phyloP scores from a whole-genome alignment of 2,113 vertebrate genomes.

The Indri indri region DNA sequence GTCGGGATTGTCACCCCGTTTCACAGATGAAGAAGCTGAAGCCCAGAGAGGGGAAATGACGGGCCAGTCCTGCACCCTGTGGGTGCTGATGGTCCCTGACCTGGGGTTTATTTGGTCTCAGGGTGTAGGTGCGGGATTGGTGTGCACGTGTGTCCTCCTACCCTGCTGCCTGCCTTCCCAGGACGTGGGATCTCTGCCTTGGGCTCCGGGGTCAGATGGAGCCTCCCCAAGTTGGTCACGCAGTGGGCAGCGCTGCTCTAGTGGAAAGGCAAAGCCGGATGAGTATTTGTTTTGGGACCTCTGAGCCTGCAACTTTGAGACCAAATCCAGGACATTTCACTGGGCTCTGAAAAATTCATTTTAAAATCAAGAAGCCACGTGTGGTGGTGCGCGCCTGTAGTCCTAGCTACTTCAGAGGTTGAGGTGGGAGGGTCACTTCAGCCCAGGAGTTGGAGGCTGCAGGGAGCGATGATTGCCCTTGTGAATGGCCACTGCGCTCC shows the following conservation, averaged over 20 bases:
- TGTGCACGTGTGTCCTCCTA: not conserved
- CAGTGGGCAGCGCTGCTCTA: not conserved
- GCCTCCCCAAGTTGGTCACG: too few species aligned
- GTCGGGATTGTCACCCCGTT: not conserved
- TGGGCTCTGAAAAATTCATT: not conserved
- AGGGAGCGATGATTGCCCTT: not conserved
- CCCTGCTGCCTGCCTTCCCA: not conserved
- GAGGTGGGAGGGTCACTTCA: not conserved
- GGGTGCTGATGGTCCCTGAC: not conserved
- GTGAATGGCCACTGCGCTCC: not conserved
- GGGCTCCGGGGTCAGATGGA: rapidly evolving
- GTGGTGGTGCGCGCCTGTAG: not conserved
- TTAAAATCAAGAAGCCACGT: not conserved
- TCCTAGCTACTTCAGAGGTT: not conserved
- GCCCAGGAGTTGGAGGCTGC: not conserved
- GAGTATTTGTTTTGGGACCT: not conserved
- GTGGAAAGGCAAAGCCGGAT: not conserved
- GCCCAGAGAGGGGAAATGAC: not conserved
- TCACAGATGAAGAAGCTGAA: not conserved
- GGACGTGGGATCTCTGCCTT: not conserved
- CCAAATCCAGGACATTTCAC: not conserved
- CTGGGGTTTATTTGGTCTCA: not conserved
- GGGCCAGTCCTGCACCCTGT: too few species aligned
- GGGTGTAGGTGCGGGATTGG: not conserved
- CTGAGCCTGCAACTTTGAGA: not conserved